These are phyloP conservation scores for Endomychus coccineus DNA, from an alignment of 2,888 invertebrate genomes.

Conservation along the genomic window DNA sequence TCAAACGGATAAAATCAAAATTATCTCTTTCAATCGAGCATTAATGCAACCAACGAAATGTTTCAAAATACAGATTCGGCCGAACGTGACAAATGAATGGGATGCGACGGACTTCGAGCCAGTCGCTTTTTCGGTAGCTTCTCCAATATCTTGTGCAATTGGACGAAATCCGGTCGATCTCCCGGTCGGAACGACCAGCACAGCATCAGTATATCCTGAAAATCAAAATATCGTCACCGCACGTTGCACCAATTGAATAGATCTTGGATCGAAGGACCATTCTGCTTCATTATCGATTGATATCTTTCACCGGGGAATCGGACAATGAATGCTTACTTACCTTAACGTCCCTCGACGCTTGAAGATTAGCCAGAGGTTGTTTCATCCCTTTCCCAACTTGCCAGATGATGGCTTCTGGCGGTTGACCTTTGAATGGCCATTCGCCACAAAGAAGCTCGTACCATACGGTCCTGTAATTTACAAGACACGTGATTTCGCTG, in stretches of 20 bases:
- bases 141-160: constrained; percentile 76
- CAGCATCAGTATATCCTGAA: constrained; percentile 87
- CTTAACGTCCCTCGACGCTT: constrained; percentile 93
- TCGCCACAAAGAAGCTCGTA: constrained; percentile 94
- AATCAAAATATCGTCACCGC: constrained; percentile 8
- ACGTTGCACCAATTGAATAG: too few relatives aligned
- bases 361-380: constrained; percentile 87
- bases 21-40: too few relatives aligned
- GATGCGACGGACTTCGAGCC: constrained; percentile 96
- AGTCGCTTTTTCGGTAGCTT: constrained; percentile 92
- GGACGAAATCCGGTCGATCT: constrained; percentile 87
- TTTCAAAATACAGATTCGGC: constrained; percentile 72
- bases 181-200: constrained; percentile 88
- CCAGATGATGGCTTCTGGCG: constrained; percentile 95
- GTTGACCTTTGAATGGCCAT: constrained; percentile 91
- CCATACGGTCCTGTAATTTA: constrained; percentile 82
- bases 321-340: constrained; percentile 45
- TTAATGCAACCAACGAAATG: not conserved
- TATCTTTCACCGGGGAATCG: too few relatives aligned
- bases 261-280: too few relatives aligned
- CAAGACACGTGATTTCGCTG: too few relatives aligned
- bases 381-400: constrained; percentile 96
- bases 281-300: too few relatives aligned
- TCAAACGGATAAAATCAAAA: not conserved
- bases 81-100: constrained; percentile 90